phyloP scores from a whole-genome alignment of 2,113 vertebrate genomes.

The Carettochelys insculpta region DNA sequence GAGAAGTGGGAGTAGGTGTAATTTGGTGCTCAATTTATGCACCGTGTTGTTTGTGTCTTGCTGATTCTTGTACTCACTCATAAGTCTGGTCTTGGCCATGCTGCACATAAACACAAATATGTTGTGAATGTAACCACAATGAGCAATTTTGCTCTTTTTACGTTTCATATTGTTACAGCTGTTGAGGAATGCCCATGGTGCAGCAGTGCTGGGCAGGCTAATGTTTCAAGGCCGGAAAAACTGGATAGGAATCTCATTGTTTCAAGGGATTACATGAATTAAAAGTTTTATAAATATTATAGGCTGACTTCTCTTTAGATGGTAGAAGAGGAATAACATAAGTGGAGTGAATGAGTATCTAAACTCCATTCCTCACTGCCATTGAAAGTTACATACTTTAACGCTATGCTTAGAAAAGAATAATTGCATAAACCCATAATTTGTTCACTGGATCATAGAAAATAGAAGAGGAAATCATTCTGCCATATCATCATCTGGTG shows the following conservation, averaged over 20 bases:
- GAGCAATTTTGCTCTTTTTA: not conserved
- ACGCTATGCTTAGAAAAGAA: not conserved
- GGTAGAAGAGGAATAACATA: not conserved
- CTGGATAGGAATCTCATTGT: not conserved
- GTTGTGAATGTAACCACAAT: not conserved
- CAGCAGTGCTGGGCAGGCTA: not conserved
- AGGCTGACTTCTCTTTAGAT: not conserved
- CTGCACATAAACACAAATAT: not conserved
- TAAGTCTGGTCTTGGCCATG: not conserved
- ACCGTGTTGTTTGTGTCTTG: not conserved
- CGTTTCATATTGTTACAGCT: not conserved
- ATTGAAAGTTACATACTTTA: not conserved
- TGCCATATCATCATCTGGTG: not conserved
- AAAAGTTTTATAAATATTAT: not conserved
- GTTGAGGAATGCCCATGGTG: not conserved
- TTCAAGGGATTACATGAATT: not conserved
- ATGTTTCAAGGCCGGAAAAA: not conserved
- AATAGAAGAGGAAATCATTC: not conserved
- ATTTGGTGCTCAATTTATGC: not conserved
- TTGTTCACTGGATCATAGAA: not conserved
- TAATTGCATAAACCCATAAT: not conserved
- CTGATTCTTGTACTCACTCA: not conserved
- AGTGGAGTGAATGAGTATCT: not conserved
- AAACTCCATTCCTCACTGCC: not conserved
- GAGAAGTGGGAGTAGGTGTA: not conserved